Conservation (phyloP, 2,797 vertebrate genomes). For the Malurus splendens region DNA sequence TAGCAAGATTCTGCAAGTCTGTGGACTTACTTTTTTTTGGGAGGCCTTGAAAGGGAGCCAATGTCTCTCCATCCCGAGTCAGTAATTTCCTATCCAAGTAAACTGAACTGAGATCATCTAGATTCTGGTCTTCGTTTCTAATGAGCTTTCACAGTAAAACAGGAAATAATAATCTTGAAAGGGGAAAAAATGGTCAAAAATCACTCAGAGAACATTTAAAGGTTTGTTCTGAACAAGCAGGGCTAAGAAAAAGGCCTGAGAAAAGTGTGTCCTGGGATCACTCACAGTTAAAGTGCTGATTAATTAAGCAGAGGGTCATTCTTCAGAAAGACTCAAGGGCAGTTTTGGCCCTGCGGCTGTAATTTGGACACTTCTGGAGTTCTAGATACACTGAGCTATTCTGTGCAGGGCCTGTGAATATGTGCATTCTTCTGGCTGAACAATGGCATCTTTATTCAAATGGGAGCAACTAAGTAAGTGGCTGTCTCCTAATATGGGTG, state of each 20-base stretch:
- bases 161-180: constrained; percentile 65
- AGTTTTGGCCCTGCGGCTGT: constrained; percentile 56
- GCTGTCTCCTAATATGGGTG: constrained; percentile 58
- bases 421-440: constrained; percentile 54
- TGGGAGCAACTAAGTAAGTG: constrained; percentile 39
- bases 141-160: constrained; percentile 54
- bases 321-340: constrained; percentile 52
- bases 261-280: constrained; percentile 57
- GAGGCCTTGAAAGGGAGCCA: constrained; percentile 53
- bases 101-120: constrained; percentile 63
- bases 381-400: constrained; percentile 62
- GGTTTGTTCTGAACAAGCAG: constrained; percentile 53
- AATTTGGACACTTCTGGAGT: constrained; percentile 64
- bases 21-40: constrained; percentile 26
- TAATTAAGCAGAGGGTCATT: constrained; percentile 58
- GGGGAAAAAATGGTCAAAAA: constrained; percentile 59
- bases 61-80: constrained; percentile 30
- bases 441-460: constrained; percentile 60
- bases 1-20: constrained; percentile 41
- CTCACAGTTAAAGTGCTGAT: constrained; percentile 52
- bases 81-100: constrained; percentile 51
- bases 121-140: constrained; percentile 54
- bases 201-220: constrained; percentile 60
- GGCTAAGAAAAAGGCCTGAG: constrained; percentile 55
- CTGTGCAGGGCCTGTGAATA: constrained; percentile 34